Evolutionary conservation across 2,797 vertebrate species (phyloP), one percentile per base, ranked within the genome.

Genomic region (Todus mexicanus): DNA sequence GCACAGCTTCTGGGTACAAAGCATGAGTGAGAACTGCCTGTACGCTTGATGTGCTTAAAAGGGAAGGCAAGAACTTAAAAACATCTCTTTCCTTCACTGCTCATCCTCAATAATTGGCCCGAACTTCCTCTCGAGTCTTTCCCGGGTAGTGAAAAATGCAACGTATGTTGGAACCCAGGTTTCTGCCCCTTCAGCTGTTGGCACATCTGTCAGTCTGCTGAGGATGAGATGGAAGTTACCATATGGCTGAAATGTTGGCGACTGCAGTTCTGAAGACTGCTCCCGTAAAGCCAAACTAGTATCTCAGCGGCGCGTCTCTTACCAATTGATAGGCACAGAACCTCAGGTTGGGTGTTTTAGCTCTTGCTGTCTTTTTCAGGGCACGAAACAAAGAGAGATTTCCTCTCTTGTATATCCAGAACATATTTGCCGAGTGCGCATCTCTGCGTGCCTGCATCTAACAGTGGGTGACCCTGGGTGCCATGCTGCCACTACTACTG

Each of bases 111-210:
- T n/a, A 76, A 54, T 4, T 18, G 51, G 64, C 77, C 84, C 50
- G 71, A 54, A 43, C 27, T 65, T 87, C 69, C 42, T 65, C 50
- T 54, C 10, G 10, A 56, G 77, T 19, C 72, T 69, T 87, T 72
- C 31, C 57, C 1, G 22, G 31, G 35, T 20, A 31, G 63, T 47
- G 71, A 57, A 83, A 71, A 63, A 54, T 53, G 74, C 16, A 74
- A 42, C 20, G 56, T 74, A 77, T 47, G 77, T 29, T 92, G 86
- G 77, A 82, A 23, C 40, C n/a, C 86, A 45, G 83, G 51, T 74
- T 45, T 72, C 43, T 91, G 79, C 86, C 86, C 91, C 79, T 75
- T 74, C 91, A 85, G 93, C 91, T 87, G 27, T 25, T 91, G 92
- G 75, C 82, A 89, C 86, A 87, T 91, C 88, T 93, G 88, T 64